Evolutionary conservation across 2,797 vertebrate genomes (phyloP).

Genomic region (Artibeus jamaicensis): DNA sequence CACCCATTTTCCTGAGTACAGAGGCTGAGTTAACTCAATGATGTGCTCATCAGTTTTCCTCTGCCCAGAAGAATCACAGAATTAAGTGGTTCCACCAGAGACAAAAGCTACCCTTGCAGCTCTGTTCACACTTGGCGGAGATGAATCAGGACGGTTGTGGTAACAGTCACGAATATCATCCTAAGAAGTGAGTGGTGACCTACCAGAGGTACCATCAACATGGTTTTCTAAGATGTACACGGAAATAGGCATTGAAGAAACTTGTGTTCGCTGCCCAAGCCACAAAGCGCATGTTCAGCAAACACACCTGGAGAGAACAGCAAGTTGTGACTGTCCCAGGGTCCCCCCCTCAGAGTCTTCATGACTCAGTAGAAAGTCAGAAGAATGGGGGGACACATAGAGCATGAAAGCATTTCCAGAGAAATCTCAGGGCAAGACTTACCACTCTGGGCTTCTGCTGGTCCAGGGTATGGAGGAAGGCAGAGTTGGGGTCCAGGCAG

Average conservation of each 20-base stretch:
- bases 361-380: not conserved
- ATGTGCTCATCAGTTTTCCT: not conserved
- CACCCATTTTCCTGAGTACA: not conserved
- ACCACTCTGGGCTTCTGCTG: constrained; percentile 92
- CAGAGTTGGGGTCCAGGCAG: constrained; percentile 87
- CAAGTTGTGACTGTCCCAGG: not conserved
- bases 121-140: not conserved
- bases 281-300: not conserved
- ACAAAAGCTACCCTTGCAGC: not conserved
- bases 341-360: not conserved
- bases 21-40: not conserved
- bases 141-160: not conserved
- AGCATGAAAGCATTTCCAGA: not conserved
- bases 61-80: not conserved
- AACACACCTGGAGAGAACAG: not conserved
- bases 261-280: not conserved
- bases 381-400: not conserved
- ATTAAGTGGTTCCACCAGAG: not conserved
- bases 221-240: not conserved
- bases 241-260: not conserved
- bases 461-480: constrained; percentile 90
- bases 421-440: constrained; percentile 79
- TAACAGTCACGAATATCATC: not conserved
- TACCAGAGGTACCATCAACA: not conserved
- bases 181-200: not conserved